Evolutionary conservation across 2,888 invertebrate species (phyloP).

Genomic region (Prosapia bicincta): DNA sequence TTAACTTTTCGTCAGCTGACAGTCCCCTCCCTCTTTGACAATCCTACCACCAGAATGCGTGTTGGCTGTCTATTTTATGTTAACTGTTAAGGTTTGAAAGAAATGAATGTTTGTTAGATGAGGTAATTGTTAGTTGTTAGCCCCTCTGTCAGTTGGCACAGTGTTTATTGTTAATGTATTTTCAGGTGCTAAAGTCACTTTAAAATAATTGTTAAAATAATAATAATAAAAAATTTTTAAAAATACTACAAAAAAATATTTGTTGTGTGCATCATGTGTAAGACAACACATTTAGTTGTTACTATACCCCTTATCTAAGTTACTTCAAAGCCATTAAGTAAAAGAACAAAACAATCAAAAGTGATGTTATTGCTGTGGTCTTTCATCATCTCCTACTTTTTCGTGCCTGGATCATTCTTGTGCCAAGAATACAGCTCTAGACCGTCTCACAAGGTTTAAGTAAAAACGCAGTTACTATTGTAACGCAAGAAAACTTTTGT

Average conservation of each 20-base stretch:
- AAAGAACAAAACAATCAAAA: constrained; percentile 10
- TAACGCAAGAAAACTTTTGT: background rate
- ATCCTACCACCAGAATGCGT: constrained; percentile 9
- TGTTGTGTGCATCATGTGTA: constrained; percentile 30
- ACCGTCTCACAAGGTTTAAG: background rate
- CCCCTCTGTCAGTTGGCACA: constrained; percentile 27
- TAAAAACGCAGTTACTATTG: background rate
- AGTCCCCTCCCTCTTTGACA: constrained; percentile 18
- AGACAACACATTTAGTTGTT: constrained; percentile 22
- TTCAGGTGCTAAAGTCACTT: constrained; percentile 32
- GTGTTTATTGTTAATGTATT: constrained; percentile 31
- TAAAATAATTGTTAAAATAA: constrained; percentile 31
- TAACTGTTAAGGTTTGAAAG: constrained; percentile 14
- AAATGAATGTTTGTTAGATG: background rate
- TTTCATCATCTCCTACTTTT: constrained; percentile 2
- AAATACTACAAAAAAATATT: constrained; percentile 16
- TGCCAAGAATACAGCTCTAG: background rate
- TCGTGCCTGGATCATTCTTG: background rate
- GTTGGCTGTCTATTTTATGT: constrained; percentile 18
- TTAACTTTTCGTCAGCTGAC: constrained; percentile 24
- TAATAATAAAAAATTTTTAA: constrained; percentile 11
- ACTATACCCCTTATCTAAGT: constrained; percentile 4
- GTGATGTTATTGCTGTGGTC: constrained; percentile 5
- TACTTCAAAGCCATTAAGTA: background rate
- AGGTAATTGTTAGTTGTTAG: constrained; percentile 24